Base-by-base conservation (phyloP, 2,113 vertebrate genomes). In the Ginglymostoma cirratum region DNA sequence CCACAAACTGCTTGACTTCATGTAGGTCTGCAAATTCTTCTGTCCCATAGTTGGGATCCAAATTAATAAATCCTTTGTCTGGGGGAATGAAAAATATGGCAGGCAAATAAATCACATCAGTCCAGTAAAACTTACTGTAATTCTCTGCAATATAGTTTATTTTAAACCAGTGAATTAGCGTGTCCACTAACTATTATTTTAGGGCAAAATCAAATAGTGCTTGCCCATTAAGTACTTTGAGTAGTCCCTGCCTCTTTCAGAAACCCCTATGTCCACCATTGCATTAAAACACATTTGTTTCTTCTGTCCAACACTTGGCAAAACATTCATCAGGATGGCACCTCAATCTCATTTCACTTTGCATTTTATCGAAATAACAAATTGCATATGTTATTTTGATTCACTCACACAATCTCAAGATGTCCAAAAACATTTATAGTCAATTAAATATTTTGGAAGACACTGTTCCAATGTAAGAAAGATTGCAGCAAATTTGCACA, bases 1-100 rank as follows among this genome's bases (percentile, higher is more conserved):
- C 98, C 0, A 96, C 97, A 96, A 99, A 99, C 96, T 98, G 98
- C 27, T 98, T 98, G 0, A 99, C 98, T 97, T 99, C 98, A 0
- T 99, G 99, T 72, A 99, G 97, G n/a, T 98, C 98, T 23, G 99
- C 98, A 14, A 97, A 97, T 97, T 99, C 99, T 96, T 97, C 76
- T 1, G 96, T 97, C 85, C 96, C 96, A 83, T 99, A 99, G 93
- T 97, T 97, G 17, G 99, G 98, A 3, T 96, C 96, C 97, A 99
- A 96, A 80, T 98, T 97, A 96, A 99, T 96, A 65, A 99, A 99
- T 6, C 98, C 98, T 96, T 97, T 98, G 96, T 98, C 99, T 99
- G 97, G 66, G 97, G 66, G 98, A 96, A 96, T 38, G 96, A 96
- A 96, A 97, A 96, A 96, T 95, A 86, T 72, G 67, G 1, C 96